Evolutionary conservation across 2,888 invertebrate genomes (phyloP), one percentile per base, ranked within the genome.

Genomic region (Sussaba pulchella): DNA sequence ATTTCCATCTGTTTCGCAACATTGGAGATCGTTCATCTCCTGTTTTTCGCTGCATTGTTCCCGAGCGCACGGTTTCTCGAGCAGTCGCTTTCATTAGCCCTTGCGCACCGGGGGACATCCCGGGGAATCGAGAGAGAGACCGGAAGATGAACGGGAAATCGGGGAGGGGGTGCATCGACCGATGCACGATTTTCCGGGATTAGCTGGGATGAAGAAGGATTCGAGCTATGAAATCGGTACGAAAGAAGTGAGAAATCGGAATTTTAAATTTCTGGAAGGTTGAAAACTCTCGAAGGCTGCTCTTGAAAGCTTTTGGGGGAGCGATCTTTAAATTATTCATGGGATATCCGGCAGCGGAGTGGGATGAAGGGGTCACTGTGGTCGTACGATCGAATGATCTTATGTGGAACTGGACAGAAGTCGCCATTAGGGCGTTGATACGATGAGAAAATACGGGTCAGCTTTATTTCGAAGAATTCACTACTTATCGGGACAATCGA

Each of bases 301-400:
- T 83, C 83, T 85, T 87, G 87, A 89, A 89, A 89, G 89, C 89
- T 89, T 87, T 87, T 85, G 85, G 54, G 63, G 31, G 17, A 36
- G 39, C 31, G 84, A 50, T 82, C 83, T 78, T 83, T 89, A 89
- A 89, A 89, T 89, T 89, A 90, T 90, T 90, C 89, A 89, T 89
- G 86, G 85, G 75, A 61, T 43, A 52, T 61, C 75, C 52, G 69
- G 41, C 14, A 12, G 12, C 45, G 9, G 45, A 52, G 36, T 45
- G 39, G 41, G 9, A n/a, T 17, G 9, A 14, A 45, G 21, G 17
- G 72, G 72, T 78, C 66, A 67, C 59, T 66, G 64, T 41, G 21
- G 39, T 31, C 21, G 41, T 45, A 9, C 66, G 47, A 59, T 59
- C 50, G 75, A 52, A 67, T 78, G 52, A 78, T 78, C 61, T 67